Evolutionary conservation across 1,140 invertebrate genomes (phyloP).

Genomic region (Charaxes varanes): DNA sequence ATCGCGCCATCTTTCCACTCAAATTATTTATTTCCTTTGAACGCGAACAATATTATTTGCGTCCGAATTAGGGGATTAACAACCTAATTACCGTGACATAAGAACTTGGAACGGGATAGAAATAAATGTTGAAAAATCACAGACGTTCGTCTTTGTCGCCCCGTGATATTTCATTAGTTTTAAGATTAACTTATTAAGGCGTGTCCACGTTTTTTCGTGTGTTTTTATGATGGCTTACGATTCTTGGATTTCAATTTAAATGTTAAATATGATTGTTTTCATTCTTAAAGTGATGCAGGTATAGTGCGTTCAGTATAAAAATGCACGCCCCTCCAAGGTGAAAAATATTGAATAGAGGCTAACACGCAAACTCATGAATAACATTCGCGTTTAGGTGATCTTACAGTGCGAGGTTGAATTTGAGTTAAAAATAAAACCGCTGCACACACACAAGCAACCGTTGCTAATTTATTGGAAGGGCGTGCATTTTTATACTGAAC

Average conservation of each 20-base stretch:
- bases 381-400: too few species aligned
- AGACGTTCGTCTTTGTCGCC: constrained; percentile 38
- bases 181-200: constrained; percentile 60
- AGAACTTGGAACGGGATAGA: constrained; percentile 1
- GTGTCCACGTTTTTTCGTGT: constrained; percentile 23
- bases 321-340: neutral
- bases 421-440: too few species aligned
- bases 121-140: constrained; percentile 20
- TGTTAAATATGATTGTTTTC: too few species aligned
- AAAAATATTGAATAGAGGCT: constrained; percentile 1
- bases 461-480: too few species aligned
- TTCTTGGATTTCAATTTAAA: constrained; percentile 12
- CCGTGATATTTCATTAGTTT: constrained; percentile 60
- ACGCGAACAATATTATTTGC: constrained; percentile 22
- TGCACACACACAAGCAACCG: too few species aligned
- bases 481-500: too few species aligned
- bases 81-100: constrained; percentile 16
- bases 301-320: too few species aligned
- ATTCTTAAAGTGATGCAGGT: too few species aligned
- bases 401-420: too few species aligned
- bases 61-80: constrained; percentile 14
- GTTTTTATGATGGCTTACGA: constrained; percentile 23
- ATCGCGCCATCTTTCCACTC: constrained; percentile 59
- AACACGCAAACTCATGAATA: too few species aligned
- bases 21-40: constrained; percentile 53